Evolutionary conservation across 2,888 invertebrate species (phyloP).

Genomic region (Ferdinandea cuprea): DNA sequence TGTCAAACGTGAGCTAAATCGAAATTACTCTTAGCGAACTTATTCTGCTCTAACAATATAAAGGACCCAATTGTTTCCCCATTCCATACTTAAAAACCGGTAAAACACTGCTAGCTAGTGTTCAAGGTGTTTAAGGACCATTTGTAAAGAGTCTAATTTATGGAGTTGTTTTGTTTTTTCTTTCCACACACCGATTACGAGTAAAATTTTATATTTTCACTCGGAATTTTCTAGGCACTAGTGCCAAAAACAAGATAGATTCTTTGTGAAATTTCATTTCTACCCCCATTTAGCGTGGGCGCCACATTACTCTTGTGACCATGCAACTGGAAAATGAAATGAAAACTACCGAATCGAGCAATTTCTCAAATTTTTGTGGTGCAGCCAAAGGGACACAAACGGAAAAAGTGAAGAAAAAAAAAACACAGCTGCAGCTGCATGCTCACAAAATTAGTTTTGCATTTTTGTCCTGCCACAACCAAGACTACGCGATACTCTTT

Average conservation of each 20-base stretch:
- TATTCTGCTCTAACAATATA: neutral
- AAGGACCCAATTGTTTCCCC: neutral
- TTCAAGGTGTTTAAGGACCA: neutral
- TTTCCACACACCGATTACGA: neutral
- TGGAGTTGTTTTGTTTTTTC: neutral
- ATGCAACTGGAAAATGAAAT: slow-evolving; percentile 1
- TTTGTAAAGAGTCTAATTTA: slow-evolving; percentile 6
- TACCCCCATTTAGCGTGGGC: neutral
- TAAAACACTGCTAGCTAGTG: neutral
- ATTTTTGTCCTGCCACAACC: slow-evolving; percentile 8
- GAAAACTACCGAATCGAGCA: neutral
- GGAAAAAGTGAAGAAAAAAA: neutral
- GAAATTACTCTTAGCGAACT: neutral
- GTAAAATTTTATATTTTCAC: neutral
- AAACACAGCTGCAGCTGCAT: slow-evolving; percentile 26
- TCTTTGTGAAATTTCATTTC: slow-evolving; percentile 5
- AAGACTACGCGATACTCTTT: slow-evolving; percentile 22
- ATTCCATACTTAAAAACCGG: neutral
- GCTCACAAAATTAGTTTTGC: slow-evolving; percentile 33
- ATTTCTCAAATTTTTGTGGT: slow-evolving; percentile 2
- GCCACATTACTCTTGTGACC: slow-evolving; percentile 1
- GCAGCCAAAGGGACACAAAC: neutral
- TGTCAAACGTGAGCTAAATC: neutral
- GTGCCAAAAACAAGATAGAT: neutral
- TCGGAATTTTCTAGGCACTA: too few relatives aligned